Base-by-base conservation (phyloP, 2,113 vertebrate species). In the Nyctibius bracteatus region DNA sequence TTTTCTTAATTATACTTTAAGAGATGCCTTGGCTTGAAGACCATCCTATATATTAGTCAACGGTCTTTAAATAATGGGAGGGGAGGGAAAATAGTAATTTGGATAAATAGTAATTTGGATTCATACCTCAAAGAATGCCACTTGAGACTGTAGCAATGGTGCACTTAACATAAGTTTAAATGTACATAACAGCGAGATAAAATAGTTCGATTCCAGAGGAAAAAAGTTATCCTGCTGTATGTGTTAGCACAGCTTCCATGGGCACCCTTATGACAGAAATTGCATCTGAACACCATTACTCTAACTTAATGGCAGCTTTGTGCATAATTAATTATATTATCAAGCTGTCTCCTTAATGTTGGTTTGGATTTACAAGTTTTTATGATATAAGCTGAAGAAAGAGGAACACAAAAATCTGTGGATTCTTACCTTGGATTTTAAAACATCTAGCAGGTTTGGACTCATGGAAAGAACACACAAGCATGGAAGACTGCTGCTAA, bases 271-370 rank as follows among this genome's bases (percentile, higher is more conserved):
- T 66, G 79, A 47, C 44, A 75, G 52, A 92, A 92, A 83, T 94
- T 93, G 58, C 58, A 82, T 90, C 71, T 86, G 43, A 91, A 79
- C 65, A 78, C 27, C 75, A 71, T 86, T 66, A 93, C 39, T 80
- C 81, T 89, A 85, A 68, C 65, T 89, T 94, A 81, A 90, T n/a
- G 43, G 58, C 20, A 17, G 44, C 79, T 82, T 93, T 97, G 74
- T 88, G 66, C 79, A 54, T 92, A 90, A 93, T 94, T 90, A 93
- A 91, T 91, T 85, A 63, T 44, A 79, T 79, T 93, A 67, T 90
- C 85, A 82, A 67, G 87, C 73, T 93, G 57, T 93, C 88, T 94
- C 39, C 27, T 70, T 81, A 85, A 78, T 80, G 62, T 74, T 85
- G 27, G 0, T 63, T 92, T 90, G 33, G n/a, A 90, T 96, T 89